phyloP scores from a whole-genome alignment of 1,140 invertebrate species.

The Cydia splendana region DNA sequence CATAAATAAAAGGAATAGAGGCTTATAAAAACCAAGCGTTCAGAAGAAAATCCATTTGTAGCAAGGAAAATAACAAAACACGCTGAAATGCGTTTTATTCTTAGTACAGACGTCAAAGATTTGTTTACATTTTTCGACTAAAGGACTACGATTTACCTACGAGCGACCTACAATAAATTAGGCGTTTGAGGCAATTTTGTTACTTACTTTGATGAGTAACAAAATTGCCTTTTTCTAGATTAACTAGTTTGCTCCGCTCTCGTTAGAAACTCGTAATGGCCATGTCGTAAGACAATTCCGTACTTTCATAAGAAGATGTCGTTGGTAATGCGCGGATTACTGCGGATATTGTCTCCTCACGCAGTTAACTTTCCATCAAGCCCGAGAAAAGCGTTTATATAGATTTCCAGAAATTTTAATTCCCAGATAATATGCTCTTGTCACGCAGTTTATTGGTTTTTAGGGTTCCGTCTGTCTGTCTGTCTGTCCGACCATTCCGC shows the following conservation, averaged over 20 bases:
- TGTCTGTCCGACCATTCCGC: no score
- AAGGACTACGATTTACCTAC: no score
- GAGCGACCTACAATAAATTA: no score
- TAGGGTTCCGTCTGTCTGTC: no score
- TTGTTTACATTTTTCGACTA: no score
- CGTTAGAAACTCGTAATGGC: constrained; percentile 70
- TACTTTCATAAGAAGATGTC: constrained; percentile 63
- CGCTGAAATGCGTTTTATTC: background rate
- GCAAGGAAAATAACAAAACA: constrained; percentile 17
- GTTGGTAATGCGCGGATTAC: constrained; percentile 33
- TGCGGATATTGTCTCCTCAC: constrained; percentile 52
- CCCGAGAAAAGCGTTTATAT: constrained; percentile 38
- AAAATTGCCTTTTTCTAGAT: constrained; percentile 55
- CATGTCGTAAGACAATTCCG: constrained; percentile 66
- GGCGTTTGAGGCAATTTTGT: no score
- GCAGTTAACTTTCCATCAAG: constrained; percentile 45
- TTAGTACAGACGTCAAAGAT: no score
- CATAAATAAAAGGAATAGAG: constrained; percentile 8
- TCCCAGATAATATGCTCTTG: background rate
- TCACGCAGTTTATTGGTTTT: background rate
- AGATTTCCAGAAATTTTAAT: background rate
- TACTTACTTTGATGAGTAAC: no score
- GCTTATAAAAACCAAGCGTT: background rate
- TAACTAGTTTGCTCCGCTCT: constrained; percentile 60
- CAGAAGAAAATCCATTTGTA: constrained; percentile 6